Evolutionary conservation across 2,888 invertebrate genomes (phyloP), one percentile per base, ranked within the genome.

Genomic region (Ectemnius lituratus): DNA sequence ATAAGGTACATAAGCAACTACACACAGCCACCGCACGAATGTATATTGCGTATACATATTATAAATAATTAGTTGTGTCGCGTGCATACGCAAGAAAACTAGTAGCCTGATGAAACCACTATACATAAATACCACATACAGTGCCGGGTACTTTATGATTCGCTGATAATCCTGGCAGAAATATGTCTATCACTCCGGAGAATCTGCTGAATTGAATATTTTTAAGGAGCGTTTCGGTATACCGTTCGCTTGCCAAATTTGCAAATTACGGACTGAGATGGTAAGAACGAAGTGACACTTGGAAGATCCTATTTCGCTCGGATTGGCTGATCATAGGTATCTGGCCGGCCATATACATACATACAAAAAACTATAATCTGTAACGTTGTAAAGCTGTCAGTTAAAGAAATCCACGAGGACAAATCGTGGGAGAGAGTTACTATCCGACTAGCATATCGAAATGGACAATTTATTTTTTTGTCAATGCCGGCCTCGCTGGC

Each of bases 1-100:
- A 76, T 70, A 27, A 52, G 62, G 64, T 67, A 63, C 64, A 76
- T 56, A 70, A 45, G 46, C n/a, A 28, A 58, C 65, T 64, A 61
- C 52, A 52, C 16, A 56, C 71, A 70, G 67, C 67, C 68, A 67
- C 47, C 57, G 65, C 67, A 77, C 62, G 61, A 64, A 66, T 80
- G 79, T 75, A 77, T 73, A 79, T 80, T 77, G 63, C 76, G 63
- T 80, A 76, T 79, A 76, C 65, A 79, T 80, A 76, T 60, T 80
- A 73, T 69, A 79, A 27, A 71, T 73, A 73, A 64, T 23, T 74
- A 72, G 66, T 47, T 56, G 68, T 65, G 71, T 75, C 65, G 45
- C 75, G 71, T 70, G 69, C 75, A 75, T 78, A 79, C 73, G 77
- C 76, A 77, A 65, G 75, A 58, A 67, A 59, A 63, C 27, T 8